Evolutionary conservation across 2,888 invertebrate genomes (phyloP).

Genomic region (Hylaea fasciaria): DNA sequence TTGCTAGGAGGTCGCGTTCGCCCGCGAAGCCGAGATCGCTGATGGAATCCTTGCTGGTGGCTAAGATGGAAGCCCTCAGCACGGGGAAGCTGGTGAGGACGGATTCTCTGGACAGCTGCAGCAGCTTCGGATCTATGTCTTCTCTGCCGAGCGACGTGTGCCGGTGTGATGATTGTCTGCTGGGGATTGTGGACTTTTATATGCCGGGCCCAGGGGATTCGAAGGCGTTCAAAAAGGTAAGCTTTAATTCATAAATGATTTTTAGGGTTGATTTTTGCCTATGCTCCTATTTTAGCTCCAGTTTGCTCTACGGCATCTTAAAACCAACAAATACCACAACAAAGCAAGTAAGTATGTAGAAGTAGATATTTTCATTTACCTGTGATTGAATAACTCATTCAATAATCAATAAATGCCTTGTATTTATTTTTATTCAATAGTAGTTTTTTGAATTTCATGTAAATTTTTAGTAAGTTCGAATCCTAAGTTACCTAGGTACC

Average conservation of each 20-base stretch:
- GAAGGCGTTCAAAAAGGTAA: conserved; percentile 86
- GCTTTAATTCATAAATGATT: neutral
- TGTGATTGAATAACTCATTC: too few relatives aligned
- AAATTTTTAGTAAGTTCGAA: too few relatives aligned
- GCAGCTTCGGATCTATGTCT: conserved; percentile 88
- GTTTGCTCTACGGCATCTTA: neutral
- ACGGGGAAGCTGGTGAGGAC: conserved; percentile 87
- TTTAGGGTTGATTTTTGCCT: neutral
- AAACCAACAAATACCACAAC: too few relatives aligned
- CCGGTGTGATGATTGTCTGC: conserved; percentile 92
- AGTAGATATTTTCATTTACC: too few relatives aligned
- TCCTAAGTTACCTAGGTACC: too few relatives aligned
- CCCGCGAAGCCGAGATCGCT: conserved; percentile 89
- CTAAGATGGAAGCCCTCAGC: conserved; percentile 91
- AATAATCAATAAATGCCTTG: too few relatives aligned
- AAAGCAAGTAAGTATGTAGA: too few relatives aligned
- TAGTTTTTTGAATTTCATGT: too few relatives aligned
- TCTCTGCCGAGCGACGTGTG: conserved; percentile 90
- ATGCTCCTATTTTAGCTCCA: neutral
- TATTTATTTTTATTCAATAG: too few relatives aligned
- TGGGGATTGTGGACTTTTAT: conserved; percentile 92
- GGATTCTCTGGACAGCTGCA: conserved; percentile 91
- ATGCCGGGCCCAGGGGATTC: conserved; percentile 82
- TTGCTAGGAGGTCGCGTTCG: conserved; percentile 75
- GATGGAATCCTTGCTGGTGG: conserved; percentile 92